Percentiles rank a stretch among this genome's conserved stretches.
phyloP scores from a whole-genome alignment of 2,888 invertebrate species.

The Drosophila prostipennis region DNA sequence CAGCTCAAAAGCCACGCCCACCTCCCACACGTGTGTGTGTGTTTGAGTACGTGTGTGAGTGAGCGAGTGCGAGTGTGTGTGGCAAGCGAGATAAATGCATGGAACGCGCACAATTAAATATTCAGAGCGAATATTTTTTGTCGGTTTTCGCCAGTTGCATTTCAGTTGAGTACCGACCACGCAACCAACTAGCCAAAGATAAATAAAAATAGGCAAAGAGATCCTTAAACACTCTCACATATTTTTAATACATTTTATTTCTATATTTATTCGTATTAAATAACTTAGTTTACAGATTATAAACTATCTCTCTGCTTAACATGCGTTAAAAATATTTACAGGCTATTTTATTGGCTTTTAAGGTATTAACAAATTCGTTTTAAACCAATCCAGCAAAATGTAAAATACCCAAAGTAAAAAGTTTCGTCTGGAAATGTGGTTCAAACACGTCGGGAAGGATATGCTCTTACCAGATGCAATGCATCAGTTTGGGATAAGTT shows the following conservation, averaged over 20 bases:
- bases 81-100: slow-evolving; percentile 47
- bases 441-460: slow-evolving; percentile 16
- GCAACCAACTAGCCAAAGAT: slow-evolving; percentile 27
- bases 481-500: slow-evolving; percentile 4
- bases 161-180: slow-evolving; percentile 34
- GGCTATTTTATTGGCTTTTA: not conserved
- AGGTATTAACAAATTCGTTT: not conserved
- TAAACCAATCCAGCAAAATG: slow-evolving; percentile 6
- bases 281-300: too few species aligned
- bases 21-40: not conserved
- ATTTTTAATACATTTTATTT: not conserved
- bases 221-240: slow-evolving; percentile 1
- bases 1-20: slow-evolving; percentile 47
- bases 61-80: slow-evolving; percentile 3
- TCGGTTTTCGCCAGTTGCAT: slow-evolving; percentile 41
- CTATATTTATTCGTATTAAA: not conserved
- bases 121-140: slow-evolving; percentile 70
- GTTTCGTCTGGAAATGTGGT: slow-evolving; percentile 33
- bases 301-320: too few species aligned
- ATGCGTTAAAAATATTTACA: not conserved
- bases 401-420: slow-evolving; percentile 42
- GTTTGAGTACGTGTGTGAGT: not conserved
- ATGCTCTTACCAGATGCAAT: slow-evolving; percentile 22
- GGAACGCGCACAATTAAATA: slow-evolving; percentile 72
- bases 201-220: not conserved